Evolutionary conservation across 2,888 invertebrate genomes (phyloP).

Genomic region (Papilio demoleus): DNA sequence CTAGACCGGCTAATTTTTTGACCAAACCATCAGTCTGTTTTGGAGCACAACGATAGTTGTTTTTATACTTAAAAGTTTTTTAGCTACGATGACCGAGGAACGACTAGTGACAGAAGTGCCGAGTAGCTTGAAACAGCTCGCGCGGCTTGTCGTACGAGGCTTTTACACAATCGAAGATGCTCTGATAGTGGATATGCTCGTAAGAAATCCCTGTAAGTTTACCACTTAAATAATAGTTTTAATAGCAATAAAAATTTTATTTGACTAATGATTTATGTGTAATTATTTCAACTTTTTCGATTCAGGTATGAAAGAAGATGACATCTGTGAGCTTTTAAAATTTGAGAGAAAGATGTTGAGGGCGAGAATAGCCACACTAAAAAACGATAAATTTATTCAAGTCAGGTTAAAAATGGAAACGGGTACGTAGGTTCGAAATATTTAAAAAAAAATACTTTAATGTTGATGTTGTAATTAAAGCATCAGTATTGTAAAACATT

Average conservation of each 20-base stretch:
- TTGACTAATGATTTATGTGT: no score
- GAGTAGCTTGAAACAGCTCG: conserved; percentile 95
- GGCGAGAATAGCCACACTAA: conserved; percentile 92
- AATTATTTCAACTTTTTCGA: no score
- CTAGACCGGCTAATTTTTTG: no score
- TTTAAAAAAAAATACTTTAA: no score
- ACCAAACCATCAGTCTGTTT: no score
- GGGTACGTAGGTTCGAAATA: conserved; percentile 72
- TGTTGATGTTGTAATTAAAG: neutral
- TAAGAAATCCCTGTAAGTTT: conserved; percentile 94
- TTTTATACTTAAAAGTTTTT: no score
- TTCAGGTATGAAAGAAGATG: conserved; percentile 93
- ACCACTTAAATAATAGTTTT: no score
- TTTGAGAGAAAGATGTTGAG: conserved; percentile 97
- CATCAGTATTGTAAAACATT: neutral
- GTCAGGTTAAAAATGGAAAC: conserved; percentile 97
- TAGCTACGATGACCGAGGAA: conserved; percentile 85
- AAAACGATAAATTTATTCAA: conserved; percentile 97
- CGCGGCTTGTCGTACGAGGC: conserved; percentile 94
- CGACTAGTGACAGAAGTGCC: conserved; percentile 95
- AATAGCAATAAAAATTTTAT: no score
- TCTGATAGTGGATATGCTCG: conserved; percentile 97
- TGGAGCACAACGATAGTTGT: no score
- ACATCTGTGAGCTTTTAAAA: conserved; percentile 94
- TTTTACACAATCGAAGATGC: conserved; percentile 98